Base-by-base conservation (phyloP, 2,797 vertebrate genomes). In the Cryptoprocta ferox region DNA sequence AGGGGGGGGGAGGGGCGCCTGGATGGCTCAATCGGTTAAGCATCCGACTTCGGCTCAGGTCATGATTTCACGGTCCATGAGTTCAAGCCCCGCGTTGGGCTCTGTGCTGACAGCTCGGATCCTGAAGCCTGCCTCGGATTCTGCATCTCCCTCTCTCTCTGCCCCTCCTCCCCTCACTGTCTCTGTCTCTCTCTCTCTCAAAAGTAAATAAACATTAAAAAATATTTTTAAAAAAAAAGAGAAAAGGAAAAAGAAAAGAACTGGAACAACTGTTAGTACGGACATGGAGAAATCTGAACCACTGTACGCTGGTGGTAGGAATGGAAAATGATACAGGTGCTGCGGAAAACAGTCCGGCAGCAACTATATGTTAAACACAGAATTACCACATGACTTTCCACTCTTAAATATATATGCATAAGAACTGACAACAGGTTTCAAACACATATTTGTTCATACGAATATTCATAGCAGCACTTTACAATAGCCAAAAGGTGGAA, bases 361-460 rank as follows among this genome's bases (percentile, higher is more conserved):
- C 71, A 84, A 26, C 53, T 71, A 32, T 71, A 84, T 26, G 70
- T 73, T 86, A 71, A 73, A 91, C 42, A 73, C 18, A 91, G 68
- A 86, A 80, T 30, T 63, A 86, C 65, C 45, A 50, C 30, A 80
- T n/a, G 63, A 91, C 28, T 35, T 86, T 86, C 53, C 73, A 91
- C 53, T 80, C 88, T 82, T 50, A 91, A 79, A 45, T 65, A 63
- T 11, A 65, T 71, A 70, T n/a, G 53, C 53, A 28, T n/a, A 89
- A 89, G n/a, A 94, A 88, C 0, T 50, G 76, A 48, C 82, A 89
- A 82, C 32, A 50, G 42, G n/a, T 83, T 94, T 89, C 53, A 89
- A 94, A 75, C 35, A 89, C 42, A 75, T 65, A 73, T 21, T 75
- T 87, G 39, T 32, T 42, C 35, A 39, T 50, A 76, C 9, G 15